phyloP scores from a whole-genome alignment of 2,888 invertebrate species.

The Caradrina clavipalpis region DNA sequence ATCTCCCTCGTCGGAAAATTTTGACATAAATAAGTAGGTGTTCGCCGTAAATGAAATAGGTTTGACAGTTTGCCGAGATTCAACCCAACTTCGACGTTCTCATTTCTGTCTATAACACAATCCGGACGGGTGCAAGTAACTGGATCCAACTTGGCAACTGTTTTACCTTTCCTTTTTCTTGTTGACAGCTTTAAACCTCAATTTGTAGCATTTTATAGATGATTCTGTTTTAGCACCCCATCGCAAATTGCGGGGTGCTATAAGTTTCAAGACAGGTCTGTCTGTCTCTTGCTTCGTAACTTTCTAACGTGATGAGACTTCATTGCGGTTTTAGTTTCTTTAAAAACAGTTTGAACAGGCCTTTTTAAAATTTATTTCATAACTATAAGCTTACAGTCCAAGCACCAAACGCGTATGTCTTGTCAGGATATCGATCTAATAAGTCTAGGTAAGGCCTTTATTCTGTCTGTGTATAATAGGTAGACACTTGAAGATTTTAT shows the following conservation, averaged over 20 bases:
- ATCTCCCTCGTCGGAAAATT: slow-evolving; percentile 48
- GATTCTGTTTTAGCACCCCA: slow-evolving; percentile 20
- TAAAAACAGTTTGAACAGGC: too few relatives aligned
- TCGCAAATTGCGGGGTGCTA: slow-evolving; percentile 3
- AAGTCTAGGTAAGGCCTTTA: neutral
- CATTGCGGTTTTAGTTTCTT: neutral
- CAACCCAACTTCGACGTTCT: slow-evolving; percentile 63
- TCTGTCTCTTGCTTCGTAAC: neutral
- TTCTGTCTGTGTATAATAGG: neutral
- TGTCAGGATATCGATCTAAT: too few relatives aligned
- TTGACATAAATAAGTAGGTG: slow-evolving; percentile 60
- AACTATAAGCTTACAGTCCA: too few relatives aligned
- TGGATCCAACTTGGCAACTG: slow-evolving; percentile 64
- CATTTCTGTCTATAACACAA: slow-evolving; percentile 70
- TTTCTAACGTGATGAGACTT: neutral
- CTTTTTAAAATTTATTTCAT: too few relatives aligned
- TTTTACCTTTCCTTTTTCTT: slow-evolving; percentile 64
- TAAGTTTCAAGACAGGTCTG: slow-evolving; percentile 2
- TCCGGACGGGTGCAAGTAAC: slow-evolving; percentile 61
- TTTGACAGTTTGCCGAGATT: slow-evolving; percentile 72
- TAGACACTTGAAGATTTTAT: too few relatives aligned
- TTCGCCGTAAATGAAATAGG: slow-evolving; percentile 70
- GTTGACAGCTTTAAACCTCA: slow-evolving; percentile 59
- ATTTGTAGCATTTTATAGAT: slow-evolving; percentile 40
- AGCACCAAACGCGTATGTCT: too few relatives aligned